These are phyloP conservation scores for Bombylius major DNA, from an alignment of 2,888 invertebrate genomes.

Conservation along the genomic window DNA sequence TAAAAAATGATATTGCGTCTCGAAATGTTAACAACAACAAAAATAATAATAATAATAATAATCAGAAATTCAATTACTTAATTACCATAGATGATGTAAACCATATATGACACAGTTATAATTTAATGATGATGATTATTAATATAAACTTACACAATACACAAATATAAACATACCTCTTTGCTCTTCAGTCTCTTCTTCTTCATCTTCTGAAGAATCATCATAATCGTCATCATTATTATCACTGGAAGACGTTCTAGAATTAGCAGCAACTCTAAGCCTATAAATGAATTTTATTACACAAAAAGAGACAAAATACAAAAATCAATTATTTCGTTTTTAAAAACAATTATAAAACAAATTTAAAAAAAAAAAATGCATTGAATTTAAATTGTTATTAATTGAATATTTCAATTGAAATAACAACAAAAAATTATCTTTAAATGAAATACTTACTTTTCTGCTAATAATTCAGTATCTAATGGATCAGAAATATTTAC, in stretches of 20 bases:
- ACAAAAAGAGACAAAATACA: no score
- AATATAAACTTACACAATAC: no score
- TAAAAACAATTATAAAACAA: slow-evolving; percentile 7
- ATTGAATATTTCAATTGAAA: not conserved
- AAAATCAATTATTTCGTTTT: no score
- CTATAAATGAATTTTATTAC: slow-evolving; percentile 15
- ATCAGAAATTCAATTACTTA: no score
- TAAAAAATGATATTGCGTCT: no score
- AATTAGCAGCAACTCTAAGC: slow-evolving; percentile 31
- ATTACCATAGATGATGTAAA: no score
- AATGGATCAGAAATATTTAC: slow-evolving; percentile 43
- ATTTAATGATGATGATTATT: no score
- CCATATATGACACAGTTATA: no score
- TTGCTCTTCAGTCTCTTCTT: slow-evolving; percentile 48
- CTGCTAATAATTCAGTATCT: slow-evolving; percentile 61
- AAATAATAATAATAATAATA: no score
- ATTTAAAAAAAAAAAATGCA: not conserved
- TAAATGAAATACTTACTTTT: slow-evolving; percentile 46
- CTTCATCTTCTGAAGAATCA: no score
- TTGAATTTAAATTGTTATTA: not conserved
- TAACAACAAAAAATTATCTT: not conserved
- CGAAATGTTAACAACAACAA: no score
- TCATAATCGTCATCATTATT: slow-evolving; percentile 44
- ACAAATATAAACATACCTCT: slow-evolving; percentile 30
- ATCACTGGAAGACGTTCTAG: slow-evolving; percentile 39